Conservation (phyloP, 64 coral and sea anemone genomes). For the Orbicella faveolata region DNA sequence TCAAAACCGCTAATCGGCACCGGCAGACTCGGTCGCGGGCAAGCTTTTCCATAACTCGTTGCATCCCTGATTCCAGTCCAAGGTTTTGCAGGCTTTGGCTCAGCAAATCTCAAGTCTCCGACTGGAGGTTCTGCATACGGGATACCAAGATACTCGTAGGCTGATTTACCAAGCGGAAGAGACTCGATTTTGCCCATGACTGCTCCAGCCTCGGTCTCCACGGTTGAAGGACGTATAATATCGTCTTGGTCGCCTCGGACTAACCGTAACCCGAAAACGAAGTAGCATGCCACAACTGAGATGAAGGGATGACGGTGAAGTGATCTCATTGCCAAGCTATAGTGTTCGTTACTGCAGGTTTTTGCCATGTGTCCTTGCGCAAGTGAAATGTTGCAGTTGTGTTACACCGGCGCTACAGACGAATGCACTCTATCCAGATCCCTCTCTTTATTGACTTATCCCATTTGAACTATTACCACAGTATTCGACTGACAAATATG, state of each 20-base stretch:
- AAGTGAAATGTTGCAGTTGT: too few relatives aligned
- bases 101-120: constrained; percentile 22
- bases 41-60: constrained; percentile 21
- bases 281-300: background rate
- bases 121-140: constrained; percentile 36
- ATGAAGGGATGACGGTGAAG: too few relatives aligned
- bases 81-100: constrained; percentile 31
- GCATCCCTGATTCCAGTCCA: constrained; percentile 27
- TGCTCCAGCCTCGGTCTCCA: background rate
- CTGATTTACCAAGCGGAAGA: background rate
- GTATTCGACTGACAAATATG: too few relatives aligned
- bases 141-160: constrained; percentile 39
- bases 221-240: background rate
- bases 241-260: background rate
- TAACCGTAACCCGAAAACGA: background rate
- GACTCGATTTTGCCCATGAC: constrained; percentile 19
- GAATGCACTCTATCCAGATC: too few relatives aligned
- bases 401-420: too few relatives aligned
- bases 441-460: too few relatives aligned
- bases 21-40: constrained; percentile 4
- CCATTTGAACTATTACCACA: too few relatives aligned
- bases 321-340: too few relatives aligned
- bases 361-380: too few relatives aligned
- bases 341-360: too few relatives aligned
- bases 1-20: background rate